Base-by-base conservation (phyloP, 2,888 invertebrate genomes). In the Diploptera punctata region DNA sequence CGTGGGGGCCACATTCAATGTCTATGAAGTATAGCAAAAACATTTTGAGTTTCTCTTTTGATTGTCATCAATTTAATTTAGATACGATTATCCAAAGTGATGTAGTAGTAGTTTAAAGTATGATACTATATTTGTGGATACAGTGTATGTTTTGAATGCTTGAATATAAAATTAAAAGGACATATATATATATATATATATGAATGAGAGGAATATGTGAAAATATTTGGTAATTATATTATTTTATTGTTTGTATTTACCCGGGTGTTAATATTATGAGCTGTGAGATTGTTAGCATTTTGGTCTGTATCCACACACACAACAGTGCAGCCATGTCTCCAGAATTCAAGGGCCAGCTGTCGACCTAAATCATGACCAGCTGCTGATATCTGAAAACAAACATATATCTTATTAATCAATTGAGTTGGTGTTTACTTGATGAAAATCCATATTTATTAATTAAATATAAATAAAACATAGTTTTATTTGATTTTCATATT, bases 311-410 rank as follows among this genome's bases (percentile, higher is more conserved):
- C 94, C 83, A 92, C 90, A 76, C 93, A 92, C 10, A 94, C 86
- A 2, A 95, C 87, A 5, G 86, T 87, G 49, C 92, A 90, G 0
- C 93, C 93, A 54, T 90, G 84, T 60, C 87, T 85, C 0, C 90
- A 90, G 79, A 94, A 92, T 77, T 91, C 88, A 52, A 91, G 80
- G 0, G 93, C 92, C 74, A 94, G 83, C 81, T 93, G 91, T 65
- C 90, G 86, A n/a, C 95, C 95, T 80, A 95, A 93, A 9, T 94
- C 95, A 82, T 93, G 93, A 0, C 93, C 94, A 0, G 93, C 87
- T 19, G 95, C 95, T 16, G 95, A 95, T 75, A 96, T 89, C 94
- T 94, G 13, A 16, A 9, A 52, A 2, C 19, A 2, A 9, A 52
- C 3, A 13, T 1, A 31, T n/a, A 29, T 31, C 3, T n/a, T 24